These are phyloP conservation scores for Chesias legatella DNA, from an alignment of 2,888 invertebrate species.

Conservation along the genomic window DNA sequence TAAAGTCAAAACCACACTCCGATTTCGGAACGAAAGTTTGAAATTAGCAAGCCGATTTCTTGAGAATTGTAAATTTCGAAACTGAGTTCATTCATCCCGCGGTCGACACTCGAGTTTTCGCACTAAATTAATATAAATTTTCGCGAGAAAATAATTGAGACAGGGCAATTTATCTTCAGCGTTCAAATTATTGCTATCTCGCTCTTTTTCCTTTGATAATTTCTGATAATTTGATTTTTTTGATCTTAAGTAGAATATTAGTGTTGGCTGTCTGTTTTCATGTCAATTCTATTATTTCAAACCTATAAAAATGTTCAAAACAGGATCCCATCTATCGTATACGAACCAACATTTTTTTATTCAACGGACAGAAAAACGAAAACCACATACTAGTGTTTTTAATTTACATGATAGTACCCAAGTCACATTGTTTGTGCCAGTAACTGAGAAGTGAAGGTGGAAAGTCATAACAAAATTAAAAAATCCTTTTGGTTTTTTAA, in stretches of 20 bases:
- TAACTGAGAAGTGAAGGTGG: no score
- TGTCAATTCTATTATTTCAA: background rate
- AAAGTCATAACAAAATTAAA: no score
- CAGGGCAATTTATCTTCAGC: conserved; percentile 26
- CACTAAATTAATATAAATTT: conserved; percentile 22
- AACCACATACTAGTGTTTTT: no score
- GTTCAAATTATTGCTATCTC: conserved; percentile 23
- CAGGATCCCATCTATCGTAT: background rate
- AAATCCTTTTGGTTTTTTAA: no score
- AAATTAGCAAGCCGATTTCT: background rate
- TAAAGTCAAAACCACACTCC: no score
- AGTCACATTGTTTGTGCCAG: no score
- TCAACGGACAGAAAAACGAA: no score
- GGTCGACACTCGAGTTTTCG: conserved; percentile 21
- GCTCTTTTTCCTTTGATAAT: conserved; percentile 12
- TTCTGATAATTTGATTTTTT: conserved; percentile 14
- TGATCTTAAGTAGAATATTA: conserved; percentile 13
- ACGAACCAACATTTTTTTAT: no score
- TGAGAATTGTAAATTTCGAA: conserved; percentile 3
- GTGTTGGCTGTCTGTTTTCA: conserved; percentile 2
- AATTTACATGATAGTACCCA: no score
- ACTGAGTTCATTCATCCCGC: conserved; percentile 27
- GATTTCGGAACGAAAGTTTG: background rate
- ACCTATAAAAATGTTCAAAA: no score
- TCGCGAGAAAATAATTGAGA: conserved; percentile 28